Percentiles rank a stretch among this genome's conserved stretches.
Conservation (phyloP, 1,140 invertebrate species). For the Atta colombica region DNA sequence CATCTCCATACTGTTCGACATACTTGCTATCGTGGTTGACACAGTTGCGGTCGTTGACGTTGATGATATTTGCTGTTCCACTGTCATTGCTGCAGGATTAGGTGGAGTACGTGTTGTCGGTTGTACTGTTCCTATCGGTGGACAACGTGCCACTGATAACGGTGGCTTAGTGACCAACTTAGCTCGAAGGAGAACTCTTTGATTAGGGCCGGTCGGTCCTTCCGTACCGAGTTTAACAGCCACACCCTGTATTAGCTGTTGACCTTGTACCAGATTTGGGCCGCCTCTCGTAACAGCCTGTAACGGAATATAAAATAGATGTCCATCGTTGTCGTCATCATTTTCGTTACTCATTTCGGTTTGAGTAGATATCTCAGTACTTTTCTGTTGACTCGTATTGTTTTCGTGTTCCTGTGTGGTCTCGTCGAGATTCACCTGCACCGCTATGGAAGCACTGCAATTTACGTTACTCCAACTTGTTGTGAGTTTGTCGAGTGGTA, state of each 20-base stretch:
- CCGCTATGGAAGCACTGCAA: conserved; percentile 87
- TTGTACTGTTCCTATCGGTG: conserved; percentile 88
- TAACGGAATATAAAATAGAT: conserved; percentile 91
- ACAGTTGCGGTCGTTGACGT: conserved; percentile 67
- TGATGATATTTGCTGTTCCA: conserved; percentile 74
- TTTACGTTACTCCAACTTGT: conserved; percentile 84
- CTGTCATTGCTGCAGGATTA: conserved; percentile 60
- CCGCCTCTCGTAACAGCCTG: conserved; percentile 87
- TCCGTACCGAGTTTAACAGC: conserved; percentile 90
- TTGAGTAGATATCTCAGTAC: conserved; percentile 87
- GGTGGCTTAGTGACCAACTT: conserved; percentile 90
- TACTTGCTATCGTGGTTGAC: conserved; percentile 33
- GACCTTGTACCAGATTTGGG: conserved; percentile 83
- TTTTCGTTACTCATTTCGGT: conserved; percentile 86
- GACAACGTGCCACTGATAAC: conserved; percentile 85
- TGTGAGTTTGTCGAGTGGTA: conserved; percentile 84
- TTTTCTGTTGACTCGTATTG: conserved; percentile 75
- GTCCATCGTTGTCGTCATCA: conserved; percentile 86
- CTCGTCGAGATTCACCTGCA: conserved; percentile 88
- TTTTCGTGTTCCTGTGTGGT: conserved; percentile 70
- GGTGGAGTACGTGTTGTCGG: conserved; percentile 86
- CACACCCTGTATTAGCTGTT: conserved; percentile 89
- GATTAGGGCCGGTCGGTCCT: conserved; percentile 88
- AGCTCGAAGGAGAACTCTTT: conserved; percentile 89
- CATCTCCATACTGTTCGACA: conserved; percentile 67